Percentiles rank a stretch among this genome's conserved stretches.
Conservation (phyloP, 2,888 invertebrate genomes). For the Tinea semifulvella region DNA sequence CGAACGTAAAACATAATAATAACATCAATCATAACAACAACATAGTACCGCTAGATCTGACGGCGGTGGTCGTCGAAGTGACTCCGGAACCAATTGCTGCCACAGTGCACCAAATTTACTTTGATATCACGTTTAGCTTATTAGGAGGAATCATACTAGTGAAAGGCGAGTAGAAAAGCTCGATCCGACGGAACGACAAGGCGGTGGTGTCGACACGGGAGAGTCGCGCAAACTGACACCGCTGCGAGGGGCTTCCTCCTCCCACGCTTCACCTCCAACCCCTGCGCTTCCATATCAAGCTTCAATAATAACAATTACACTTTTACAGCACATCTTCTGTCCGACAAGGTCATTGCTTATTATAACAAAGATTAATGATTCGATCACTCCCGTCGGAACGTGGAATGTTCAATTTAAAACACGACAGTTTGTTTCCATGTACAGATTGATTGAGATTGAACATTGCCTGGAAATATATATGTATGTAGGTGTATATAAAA, state of each 20-base stretch:
- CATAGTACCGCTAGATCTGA: conserved; percentile 43
- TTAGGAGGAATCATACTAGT: conserved; percentile 45
- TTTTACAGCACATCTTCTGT: conserved; percentile 8
- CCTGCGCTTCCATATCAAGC: conserved; percentile 30
- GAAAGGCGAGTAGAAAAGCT: conserved; percentile 48
- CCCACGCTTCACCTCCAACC: conserved; percentile 22
- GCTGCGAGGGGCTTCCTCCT: conserved; percentile 22
- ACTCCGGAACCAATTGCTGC: conserved; percentile 40
- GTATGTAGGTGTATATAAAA: no score
- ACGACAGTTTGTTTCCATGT: conserved; percentile 4
- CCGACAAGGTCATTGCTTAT: conserved; percentile 36
- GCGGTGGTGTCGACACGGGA: conserved; percentile 50
- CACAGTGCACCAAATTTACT: conserved; percentile 62
- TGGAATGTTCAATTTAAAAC: conserved; percentile 13
- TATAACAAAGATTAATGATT: not conserved
- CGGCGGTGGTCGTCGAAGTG: conserved; percentile 28
- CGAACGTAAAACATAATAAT: not conserved
- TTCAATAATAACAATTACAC: conserved; percentile 26
- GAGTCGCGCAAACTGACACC: conserved; percentile 59
- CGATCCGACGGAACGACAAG: conserved; percentile 46
- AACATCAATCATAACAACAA: conserved; percentile 3
- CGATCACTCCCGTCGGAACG: not conserved
- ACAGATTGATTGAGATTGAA: not conserved
- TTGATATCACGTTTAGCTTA: conserved; percentile 38
- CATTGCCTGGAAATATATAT: no score